Conservation (phyloP, 2,113 vertebrate species). For the Athene noctua region DNA sequence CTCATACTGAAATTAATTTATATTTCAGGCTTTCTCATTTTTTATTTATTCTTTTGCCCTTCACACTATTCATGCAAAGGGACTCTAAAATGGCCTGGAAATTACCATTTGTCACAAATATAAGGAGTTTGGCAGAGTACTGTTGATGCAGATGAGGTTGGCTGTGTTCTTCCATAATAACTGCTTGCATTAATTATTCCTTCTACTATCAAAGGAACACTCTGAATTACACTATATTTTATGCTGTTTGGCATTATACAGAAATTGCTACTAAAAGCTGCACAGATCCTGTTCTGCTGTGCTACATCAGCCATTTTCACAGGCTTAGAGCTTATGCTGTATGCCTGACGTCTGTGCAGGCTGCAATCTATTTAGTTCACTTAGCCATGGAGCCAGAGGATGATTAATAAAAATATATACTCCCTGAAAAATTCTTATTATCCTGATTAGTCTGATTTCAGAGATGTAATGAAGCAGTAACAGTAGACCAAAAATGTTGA, state of each 20-base stretch:
- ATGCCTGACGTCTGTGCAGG: neutral
- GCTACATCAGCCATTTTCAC: neutral
- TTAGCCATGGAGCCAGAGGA: neutral
- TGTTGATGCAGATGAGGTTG: neutral
- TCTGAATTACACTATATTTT: neutral
- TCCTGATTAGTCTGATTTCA: neutral
- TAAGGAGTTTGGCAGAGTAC: neutral
- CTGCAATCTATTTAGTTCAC: neutral
- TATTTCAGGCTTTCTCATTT: neutral
- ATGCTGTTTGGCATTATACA: neutral
- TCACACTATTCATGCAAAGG: neutral
- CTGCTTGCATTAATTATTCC: slow-evolving; percentile 1
- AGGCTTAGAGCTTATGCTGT: neutral
- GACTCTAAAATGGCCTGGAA: neutral
- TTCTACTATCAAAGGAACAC: neutral
- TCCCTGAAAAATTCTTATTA: neutral
- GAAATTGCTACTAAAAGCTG: neutral
- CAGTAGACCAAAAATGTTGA: neutral
- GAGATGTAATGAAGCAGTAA: neutral
- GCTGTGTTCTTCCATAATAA: neutral
- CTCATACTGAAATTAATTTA: neutral
- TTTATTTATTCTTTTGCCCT: neutral
- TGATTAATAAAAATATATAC: neutral
- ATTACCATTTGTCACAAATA: neutral
- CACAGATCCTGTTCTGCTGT: neutral